Conservation (phyloP, 2,797 vertebrate species). For the Catostomus latipinnis region DNA sequence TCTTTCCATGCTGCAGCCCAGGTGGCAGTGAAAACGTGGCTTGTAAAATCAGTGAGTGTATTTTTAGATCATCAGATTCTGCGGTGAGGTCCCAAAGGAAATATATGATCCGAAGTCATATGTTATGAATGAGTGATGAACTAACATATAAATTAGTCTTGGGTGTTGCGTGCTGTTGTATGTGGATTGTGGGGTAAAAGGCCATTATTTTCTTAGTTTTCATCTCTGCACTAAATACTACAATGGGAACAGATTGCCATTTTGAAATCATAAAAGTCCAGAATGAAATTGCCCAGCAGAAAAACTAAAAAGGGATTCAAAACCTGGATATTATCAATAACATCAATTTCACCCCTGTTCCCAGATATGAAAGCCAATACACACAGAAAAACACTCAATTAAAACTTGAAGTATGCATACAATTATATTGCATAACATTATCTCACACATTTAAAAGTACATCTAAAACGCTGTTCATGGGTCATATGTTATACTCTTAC, state of each 20-base stretch:
- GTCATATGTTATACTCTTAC: not conserved
- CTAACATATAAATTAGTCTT: not conserved
- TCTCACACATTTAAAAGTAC: not conserved
- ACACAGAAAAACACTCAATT: not conserved
- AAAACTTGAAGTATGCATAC: not conserved
- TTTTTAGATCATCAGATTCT: conserved; percentile 25
- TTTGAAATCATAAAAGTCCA: conserved; percentile 37
- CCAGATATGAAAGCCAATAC: not conserved
- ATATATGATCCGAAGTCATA: not conserved
- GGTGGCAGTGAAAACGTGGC: conserved; percentile 14
- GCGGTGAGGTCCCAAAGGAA: not conserved
- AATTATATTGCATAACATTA: not conserved
- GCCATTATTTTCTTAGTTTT: not conserved
- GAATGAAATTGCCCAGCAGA: too few species aligned
- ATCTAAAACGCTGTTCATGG: conserved; percentile 5
- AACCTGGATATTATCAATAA: not conserved
- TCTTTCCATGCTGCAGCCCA: conserved; percentile 23
- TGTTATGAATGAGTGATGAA: not conserved
- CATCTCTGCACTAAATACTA: conserved; percentile 7
- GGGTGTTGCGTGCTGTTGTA: not conserved
- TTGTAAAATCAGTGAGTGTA: conserved; percentile 29
- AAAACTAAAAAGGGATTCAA: too few species aligned
- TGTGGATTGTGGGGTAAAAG: not conserved
- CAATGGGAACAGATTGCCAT: conserved; percentile 47
- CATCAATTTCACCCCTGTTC: not conserved